Base-by-base conservation (phyloP, 2,797 vertebrate species). In the Microctenopoma lineatum region DNA sequence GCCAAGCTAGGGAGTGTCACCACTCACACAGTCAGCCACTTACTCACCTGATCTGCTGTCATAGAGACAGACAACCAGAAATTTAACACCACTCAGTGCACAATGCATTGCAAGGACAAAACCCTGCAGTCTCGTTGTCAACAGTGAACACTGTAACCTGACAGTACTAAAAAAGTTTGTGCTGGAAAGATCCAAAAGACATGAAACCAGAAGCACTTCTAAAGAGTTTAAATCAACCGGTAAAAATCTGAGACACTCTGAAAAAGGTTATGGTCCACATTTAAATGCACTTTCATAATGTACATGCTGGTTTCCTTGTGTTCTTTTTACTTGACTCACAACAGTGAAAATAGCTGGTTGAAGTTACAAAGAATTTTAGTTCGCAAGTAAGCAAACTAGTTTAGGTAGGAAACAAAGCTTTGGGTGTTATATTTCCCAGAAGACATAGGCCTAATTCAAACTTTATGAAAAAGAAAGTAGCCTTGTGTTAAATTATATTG, bases 41-140 rank as follows among this genome's bases (percentile, higher is more conserved):
- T 59, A 75, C 84, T 89, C 87, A 91, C 79, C 77, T 86, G 90
- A 92, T 87, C 82, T 75, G 62, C 79, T 84, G 83, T 85, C 75
- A 80, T 38, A 73, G 61, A 87, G 72, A 80, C 84, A 83, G 80
- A 75, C 73, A 34, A 70, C 63, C 70, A 74, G 87, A 87, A 89
- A 93, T 83, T 34, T 38, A 90, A 92, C 61, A 89, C 86, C 77
- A 48, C 82, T 74, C 61, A 76, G 70, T 56, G 73, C 32, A 70
- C 72, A 71, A 36, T 67, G 77, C 68, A 83, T 56, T 71, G 64
- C 5, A 27, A 63, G 71, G 74, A 89, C 83, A 89, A 86, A 79
- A 88, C 69, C 32, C 15, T 27, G 58, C 50, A 47, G 66, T 45
- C 66, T 78, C 0, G 7, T 48, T 86, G 66, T 83, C 70, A 82